These are phyloP conservation scores for Rhabdophis nuchalis DNA, from an alignment of 2,797 vertebrate genomes.

Conservation along the genomic window DNA sequence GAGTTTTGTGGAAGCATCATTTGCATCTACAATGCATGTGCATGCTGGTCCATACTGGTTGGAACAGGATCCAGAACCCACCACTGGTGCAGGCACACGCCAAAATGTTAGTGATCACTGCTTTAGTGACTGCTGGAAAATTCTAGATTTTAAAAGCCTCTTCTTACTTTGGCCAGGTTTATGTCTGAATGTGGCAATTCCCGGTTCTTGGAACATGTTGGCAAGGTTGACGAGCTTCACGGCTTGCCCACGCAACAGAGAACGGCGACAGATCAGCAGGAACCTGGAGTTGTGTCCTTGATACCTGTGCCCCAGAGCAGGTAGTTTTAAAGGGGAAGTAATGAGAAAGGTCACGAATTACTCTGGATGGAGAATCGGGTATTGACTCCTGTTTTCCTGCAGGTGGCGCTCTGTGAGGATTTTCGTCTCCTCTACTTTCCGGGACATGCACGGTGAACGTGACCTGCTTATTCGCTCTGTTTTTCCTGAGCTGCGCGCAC, in stretches of 20 bases:
- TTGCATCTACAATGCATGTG: too few relatives aligned
- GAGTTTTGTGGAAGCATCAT: too few relatives aligned
- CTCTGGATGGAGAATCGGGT: neutral
- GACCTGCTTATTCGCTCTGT: constrained; percentile 79
- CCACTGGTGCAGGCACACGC: too few relatives aligned
- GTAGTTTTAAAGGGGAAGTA: neutral
- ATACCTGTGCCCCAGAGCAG: neutral
- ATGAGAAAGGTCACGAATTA: too few relatives aligned
- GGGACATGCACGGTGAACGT: constrained; percentile 88
- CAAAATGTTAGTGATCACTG: too few relatives aligned
- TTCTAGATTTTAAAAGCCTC: neutral
- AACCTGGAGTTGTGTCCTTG: neutral
- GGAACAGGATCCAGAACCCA: too few relatives aligned
- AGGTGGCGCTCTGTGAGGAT: constrained; percentile 82
- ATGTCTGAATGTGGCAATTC: constrained; percentile 80
- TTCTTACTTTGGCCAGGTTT: constrained; percentile 69
- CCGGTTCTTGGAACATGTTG: constrained; percentile 82
- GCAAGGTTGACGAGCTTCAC: constrained; percentile 79
- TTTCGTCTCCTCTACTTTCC: constrained; percentile 90
- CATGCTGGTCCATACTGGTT: too few relatives aligned
- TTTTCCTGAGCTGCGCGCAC: constrained; percentile 81
- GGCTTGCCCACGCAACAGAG: constrained; percentile 65
- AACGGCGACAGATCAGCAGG: neutral
- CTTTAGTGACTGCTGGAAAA: neutral
- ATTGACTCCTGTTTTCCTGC: neutral